Conservation (phyloP, 2,888 invertebrate genomes). For the Salticus scenicus region DNA sequence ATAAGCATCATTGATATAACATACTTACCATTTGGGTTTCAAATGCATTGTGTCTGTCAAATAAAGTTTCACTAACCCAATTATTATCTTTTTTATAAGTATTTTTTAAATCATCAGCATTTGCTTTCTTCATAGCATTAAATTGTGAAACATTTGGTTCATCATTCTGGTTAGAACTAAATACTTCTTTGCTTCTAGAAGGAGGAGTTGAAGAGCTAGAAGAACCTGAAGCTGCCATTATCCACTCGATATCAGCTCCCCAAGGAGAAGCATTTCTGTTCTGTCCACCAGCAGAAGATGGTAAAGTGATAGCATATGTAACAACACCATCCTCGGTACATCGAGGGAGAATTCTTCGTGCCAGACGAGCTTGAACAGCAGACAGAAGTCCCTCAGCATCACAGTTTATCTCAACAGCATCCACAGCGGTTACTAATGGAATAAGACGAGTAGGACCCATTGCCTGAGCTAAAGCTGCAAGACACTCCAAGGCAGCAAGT, state of each 20-base stretch:
- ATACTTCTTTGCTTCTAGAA: conserved; percentile 50
- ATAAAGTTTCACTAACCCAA: conserved; percentile 34
- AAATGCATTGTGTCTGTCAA: conserved; percentile 11
- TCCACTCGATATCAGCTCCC: conserved; percentile 86
- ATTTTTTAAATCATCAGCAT: conserved; percentile 23
- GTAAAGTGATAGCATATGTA: conserved; percentile 83
- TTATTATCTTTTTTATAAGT: conserved; percentile 38
- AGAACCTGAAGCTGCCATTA: conserved; percentile 78
- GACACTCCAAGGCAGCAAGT: conserved; percentile 86
- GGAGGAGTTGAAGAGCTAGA: conserved; percentile 61
- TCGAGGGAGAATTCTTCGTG: conserved; percentile 84
- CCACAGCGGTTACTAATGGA: conserved; percentile 79
- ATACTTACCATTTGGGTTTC: conserved; percentile 35
- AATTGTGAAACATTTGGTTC: conserved; percentile 32
- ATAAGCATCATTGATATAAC: not conserved
- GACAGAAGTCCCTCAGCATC: conserved; percentile 78
- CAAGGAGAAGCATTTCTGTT: conserved; percentile 59
- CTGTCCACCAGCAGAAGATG: conserved; percentile 76
- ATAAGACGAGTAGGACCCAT: conserved; percentile 79
- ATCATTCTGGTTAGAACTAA: conserved; percentile 35
- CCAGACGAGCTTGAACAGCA: conserved; percentile 84
- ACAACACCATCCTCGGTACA: conserved; percentile 84
- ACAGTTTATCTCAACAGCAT: conserved; percentile 76
- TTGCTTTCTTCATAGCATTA: conserved; percentile 27
- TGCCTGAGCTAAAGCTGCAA: conserved; percentile 86